These are phyloP conservation scores for Artemia sinica DNA, from an alignment of 2,888 invertebrate genomes.

Conservation along the genomic window DNA sequence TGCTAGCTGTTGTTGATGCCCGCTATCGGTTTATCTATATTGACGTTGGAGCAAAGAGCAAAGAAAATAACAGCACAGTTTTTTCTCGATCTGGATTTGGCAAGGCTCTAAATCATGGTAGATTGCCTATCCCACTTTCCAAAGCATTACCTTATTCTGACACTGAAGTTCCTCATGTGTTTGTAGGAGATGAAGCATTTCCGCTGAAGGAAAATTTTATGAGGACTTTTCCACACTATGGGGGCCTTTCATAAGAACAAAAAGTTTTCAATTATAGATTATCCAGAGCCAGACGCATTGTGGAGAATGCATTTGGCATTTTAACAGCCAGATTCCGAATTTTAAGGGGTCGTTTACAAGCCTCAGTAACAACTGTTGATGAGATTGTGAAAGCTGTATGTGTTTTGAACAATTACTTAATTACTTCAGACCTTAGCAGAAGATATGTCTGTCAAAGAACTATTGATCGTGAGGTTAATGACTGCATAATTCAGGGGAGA, in stretches of 20 bases:
- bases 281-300: neutral
- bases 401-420: neutral
- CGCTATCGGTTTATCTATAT: neutral
- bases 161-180: neutral
- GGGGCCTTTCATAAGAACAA: slow-evolving; percentile 14
- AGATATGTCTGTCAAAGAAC: too few species aligned
- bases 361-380: too few species aligned
- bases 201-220: slow-evolving; percentile 17
- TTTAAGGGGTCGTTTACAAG: too few species aligned
- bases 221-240: neutral
- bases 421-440: too few species aligned
- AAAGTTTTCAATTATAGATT: slow-evolving; percentile 17
- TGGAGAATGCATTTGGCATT: too few species aligned
- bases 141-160: neutral
- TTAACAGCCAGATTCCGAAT: too few species aligned
- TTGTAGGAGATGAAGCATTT: slow-evolving; percentile 25
- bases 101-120: neutral
- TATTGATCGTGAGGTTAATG: too few species aligned
- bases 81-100: neutral
- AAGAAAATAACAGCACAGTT: neutral
- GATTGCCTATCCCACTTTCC: neutral
- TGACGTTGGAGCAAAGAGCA: neutral
- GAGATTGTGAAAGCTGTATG: too few species aligned
- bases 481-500: too few species aligned
- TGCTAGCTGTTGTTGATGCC: neutral